These are phyloP conservation scores for Muscicapa comitata DNA, from an alignment of 2,797 vertebrate species.

Conservation along the genomic window DNA sequence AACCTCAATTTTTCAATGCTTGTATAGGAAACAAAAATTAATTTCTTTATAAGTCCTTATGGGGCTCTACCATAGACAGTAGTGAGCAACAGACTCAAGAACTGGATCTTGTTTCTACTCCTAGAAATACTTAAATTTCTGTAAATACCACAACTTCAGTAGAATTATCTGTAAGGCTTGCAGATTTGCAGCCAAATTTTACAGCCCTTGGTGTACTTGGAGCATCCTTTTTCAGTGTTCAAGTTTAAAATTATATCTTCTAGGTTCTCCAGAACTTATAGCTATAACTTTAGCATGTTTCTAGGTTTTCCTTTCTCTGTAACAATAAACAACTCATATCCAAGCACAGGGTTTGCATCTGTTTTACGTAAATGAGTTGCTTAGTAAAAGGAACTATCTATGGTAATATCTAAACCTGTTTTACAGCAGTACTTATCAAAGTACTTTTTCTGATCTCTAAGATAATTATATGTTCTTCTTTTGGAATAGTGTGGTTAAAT, in stretches of 20 bases:
- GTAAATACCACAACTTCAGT: background rate
- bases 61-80: background rate
- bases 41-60: background rate
- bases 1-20: background rate
- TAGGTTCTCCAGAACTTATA: background rate
- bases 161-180: background rate
- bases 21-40: background rate
- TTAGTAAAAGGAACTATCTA: background rate
- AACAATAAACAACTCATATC: background rate
- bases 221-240: background rate
- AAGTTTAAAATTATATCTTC: background rate
- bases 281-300: background rate
- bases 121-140: background rate
- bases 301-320: background rate
- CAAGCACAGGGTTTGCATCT: background rate
- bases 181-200: background rate
- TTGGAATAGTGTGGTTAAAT: background rate
- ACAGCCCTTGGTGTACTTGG: background rate
- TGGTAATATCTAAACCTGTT: slow-evolving; percentile 31
- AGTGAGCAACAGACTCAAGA: background rate
- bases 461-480: background rate
- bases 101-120: background rate
- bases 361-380: background rate
- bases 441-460: background rate
- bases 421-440: background rate